Evolutionary conservation across 2,888 invertebrate species (phyloP).

Genomic region (Andrena bicolor): DNA sequence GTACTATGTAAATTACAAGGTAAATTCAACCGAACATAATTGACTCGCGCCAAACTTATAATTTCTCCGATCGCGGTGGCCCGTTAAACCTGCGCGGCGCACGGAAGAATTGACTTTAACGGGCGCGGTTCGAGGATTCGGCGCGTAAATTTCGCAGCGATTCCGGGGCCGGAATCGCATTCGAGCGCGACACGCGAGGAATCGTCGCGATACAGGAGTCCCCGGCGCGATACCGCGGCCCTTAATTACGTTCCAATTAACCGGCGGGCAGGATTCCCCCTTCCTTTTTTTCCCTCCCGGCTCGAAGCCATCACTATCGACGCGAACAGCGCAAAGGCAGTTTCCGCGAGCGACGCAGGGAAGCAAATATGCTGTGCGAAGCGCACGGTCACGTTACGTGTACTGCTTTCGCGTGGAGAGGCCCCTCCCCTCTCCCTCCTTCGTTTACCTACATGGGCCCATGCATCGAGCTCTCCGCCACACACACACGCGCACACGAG

Average conservation of each 20-base stretch:
- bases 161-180: conserved; percentile 15
- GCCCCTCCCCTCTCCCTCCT: background rate
- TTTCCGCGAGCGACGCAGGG: conserved; percentile 43
- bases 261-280: conserved; percentile 11
- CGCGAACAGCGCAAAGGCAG: conserved; percentile 33
- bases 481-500: background rate
- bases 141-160: conserved; percentile 22
- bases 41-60: conserved; percentile 50
- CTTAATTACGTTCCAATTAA: conserved; percentile 59
- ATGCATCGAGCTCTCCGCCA: conserved; percentile 36
- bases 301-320: conserved; percentile 57
- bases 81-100: conserved; percentile 30
- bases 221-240: conserved; percentile 31
- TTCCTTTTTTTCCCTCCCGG: background rate
- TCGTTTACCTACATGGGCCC: background rate
- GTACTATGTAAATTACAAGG: conserved; percentile 12
- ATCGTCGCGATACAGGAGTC: conserved; percentile 40
- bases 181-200: conserved; percentile 31
- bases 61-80: conserved; percentile 35
- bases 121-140: background rate
- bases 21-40: conserved; percentile 37
- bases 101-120: conserved; percentile 35
- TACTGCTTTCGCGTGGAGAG: conserved; percentile 18
- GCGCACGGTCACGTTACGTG: conserved; percentile 33
- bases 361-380: conserved; percentile 49